Percentiles rank a stretch among this genome's conserved stretches.
phyloP scores from a whole-genome alignment of 2,797 vertebrate species.

The Aeoliscus strigatus region DNA sequence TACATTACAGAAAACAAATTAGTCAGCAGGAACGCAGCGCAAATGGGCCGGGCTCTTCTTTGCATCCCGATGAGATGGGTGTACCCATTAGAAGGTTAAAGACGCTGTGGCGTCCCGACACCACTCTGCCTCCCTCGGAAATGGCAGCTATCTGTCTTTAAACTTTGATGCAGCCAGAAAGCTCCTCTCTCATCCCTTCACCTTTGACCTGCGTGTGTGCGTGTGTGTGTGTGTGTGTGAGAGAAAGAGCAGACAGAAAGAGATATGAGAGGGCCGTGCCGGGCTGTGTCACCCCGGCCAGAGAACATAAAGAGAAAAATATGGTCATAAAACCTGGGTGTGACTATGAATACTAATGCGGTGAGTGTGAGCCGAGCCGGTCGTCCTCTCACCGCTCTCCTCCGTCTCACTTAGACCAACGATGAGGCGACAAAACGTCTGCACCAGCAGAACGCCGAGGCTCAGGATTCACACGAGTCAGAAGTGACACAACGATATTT shows the following conservation, averaged over 20 bases:
- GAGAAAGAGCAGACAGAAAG: slow-evolving; percentile 50
- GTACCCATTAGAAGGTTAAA: slow-evolving; percentile 65
- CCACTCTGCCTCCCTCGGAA: slow-evolving; percentile 44
- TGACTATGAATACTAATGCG: slow-evolving; percentile 80
- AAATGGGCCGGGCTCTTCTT: slow-evolving; percentile 53
- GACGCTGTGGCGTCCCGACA: slow-evolving; percentile 52
- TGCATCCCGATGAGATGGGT: slow-evolving; percentile 61
- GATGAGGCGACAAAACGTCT: slow-evolving; percentile 31
- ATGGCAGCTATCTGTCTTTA: slow-evolving; percentile 55
- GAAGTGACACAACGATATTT: background rate
- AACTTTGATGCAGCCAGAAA: slow-evolving; percentile 62
- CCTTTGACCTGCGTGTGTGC: slow-evolving; percentile 56
- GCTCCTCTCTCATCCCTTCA: slow-evolving; percentile 47
- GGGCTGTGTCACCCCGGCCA: slow-evolving; percentile 71
- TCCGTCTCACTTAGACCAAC: slow-evolving; percentile 45
- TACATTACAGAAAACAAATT: slow-evolving; percentile 64
- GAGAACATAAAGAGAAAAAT: slow-evolving; percentile 81
- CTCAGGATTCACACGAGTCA: slow-evolving; percentile 19
- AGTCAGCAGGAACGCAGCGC: slow-evolving; percentile 52
- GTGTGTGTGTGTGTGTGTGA: slow-evolving; percentile 25
- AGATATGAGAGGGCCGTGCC: slow-evolving; percentile 67
- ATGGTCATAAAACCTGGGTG: slow-evolving; percentile 73
- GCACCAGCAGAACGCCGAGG: slow-evolving; percentile 23
- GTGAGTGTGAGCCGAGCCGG: slow-evolving; percentile 53
- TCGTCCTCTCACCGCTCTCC: slow-evolving; percentile 42